Evolutionary conservation across 2,888 invertebrate species (phyloP).

Genomic region (Xestia rhomboidea): DNA sequence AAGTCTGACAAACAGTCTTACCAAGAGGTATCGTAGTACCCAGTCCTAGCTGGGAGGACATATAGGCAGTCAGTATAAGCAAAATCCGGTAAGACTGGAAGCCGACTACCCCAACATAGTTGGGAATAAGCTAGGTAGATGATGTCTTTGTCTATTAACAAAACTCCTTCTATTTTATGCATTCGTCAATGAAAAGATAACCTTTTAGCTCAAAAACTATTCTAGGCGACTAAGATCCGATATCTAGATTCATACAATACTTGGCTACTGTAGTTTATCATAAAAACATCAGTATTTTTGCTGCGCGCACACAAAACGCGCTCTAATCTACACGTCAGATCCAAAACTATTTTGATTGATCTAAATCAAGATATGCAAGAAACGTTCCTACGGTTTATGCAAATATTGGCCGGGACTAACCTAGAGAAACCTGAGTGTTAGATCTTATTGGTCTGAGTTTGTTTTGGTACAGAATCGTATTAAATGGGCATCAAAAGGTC

Average conservation of each 20-base stretch:
- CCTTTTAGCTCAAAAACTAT: not conserved
- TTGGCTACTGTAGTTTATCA: not conserved
- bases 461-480: constrained; percentile 6
- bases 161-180: not conserved
- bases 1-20: too few relatives aligned
- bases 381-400: constrained; percentile 46
- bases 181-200: not conserved
- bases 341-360: constrained; percentile 59
- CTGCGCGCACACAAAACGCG: constrained; percentile 24
- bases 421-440: constrained; percentile 30
- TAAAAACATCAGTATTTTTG: constrained; percentile 10
- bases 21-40: too few relatives aligned
- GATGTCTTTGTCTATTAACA: not conserved
- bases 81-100: not conserved
- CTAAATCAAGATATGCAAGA: constrained; percentile 56
- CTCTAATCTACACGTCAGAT: constrained; percentile 54
- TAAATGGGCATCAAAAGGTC: too few relatives aligned
- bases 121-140: not conserved
- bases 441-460: constrained; percentile 18
- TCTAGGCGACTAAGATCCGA: not conserved
- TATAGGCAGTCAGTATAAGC: too few relatives aligned
- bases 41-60: too few relatives aligned
- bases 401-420: constrained; percentile 44
- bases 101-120: not conserved
- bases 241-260: not conserved